Conservation (phyloP, 35 echinoderm and acorn worm genomes). For the Diadema setosum region DNA sequence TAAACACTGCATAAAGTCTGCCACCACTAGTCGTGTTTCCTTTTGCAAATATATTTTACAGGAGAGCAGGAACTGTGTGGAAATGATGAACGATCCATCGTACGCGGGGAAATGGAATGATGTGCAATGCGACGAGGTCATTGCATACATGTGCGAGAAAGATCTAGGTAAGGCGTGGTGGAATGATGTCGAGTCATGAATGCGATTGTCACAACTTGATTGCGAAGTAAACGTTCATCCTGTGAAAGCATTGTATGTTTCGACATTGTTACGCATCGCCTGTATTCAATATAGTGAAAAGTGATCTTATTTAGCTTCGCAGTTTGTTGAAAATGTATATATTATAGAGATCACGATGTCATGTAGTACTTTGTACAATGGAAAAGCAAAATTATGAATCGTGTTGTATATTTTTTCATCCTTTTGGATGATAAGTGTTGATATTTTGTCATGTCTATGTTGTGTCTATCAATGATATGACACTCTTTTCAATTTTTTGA, state of each 20-base stretch:
- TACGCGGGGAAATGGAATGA: constrained; percentile 74
- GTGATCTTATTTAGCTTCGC: not conserved
- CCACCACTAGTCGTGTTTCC: no score
- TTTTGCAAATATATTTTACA: no score
- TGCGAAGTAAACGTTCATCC: not conserved
- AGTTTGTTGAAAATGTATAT: not conserved
- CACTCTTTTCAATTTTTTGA: no score
- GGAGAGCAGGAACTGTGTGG: constrained; percentile 30
- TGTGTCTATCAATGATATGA: no score
- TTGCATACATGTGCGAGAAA: constrained; percentile 76
- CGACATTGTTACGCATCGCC: not conserved
- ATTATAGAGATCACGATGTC: no score
- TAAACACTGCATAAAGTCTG: no score
- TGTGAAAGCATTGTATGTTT: not conserved
- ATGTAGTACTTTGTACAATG: no score
- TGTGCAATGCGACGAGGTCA: constrained; percentile 32
- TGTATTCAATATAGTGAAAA: not conserved
- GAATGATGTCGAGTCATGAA: no score
- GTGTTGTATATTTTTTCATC: no score
- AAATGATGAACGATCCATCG: constrained; percentile 46
- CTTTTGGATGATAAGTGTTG: no score
- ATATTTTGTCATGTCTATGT: no score
- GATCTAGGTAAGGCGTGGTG: constrained; percentile 34
- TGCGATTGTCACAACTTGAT: not conserved
- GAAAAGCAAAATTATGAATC: no score